Percentiles rank a stretch among this genome's conserved stretches.
Evolutionary conservation across 2,888 invertebrate genomes (phyloP).

Genomic region (Sphinx pinastri): DNA sequence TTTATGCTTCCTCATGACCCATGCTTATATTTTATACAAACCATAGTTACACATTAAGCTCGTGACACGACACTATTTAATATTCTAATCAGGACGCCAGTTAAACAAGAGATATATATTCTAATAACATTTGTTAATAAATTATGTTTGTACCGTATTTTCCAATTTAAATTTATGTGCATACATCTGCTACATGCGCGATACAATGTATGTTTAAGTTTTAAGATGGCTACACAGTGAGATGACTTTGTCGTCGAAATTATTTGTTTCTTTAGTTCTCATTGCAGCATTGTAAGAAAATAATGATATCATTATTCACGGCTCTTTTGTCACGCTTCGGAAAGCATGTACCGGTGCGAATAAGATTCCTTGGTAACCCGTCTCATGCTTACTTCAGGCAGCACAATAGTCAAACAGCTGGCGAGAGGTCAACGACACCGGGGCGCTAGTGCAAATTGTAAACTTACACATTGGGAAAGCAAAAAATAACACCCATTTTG

Average conservation of each 20-base stretch:
- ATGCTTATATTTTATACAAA: constrained; percentile 58
- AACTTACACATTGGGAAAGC: constrained; percentile 71
- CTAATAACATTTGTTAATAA: constrained; percentile 49
- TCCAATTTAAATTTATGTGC: constrained; percentile 2
- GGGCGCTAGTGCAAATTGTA: constrained; percentile 78
- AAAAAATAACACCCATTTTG: constrained; percentile 72
- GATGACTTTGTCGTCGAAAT: constrained; percentile 37
- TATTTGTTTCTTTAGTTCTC: constrained; percentile 55
- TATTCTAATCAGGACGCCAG: constrained; percentile 58
- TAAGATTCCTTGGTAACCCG: constrained; percentile 72
- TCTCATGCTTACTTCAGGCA: constrained; percentile 67
- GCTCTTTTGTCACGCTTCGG: constrained; percentile 74
- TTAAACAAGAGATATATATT: constrained; percentile 59
- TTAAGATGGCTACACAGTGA: constrained; percentile 14
- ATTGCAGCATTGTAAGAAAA: constrained; percentile 71
- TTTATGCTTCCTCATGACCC: constrained; percentile 82
- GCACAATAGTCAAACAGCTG: constrained; percentile 80
- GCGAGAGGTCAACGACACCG: constrained; percentile 75
- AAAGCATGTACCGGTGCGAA: constrained; percentile 68
- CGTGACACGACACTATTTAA: constrained; percentile 58
- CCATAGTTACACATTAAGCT: constrained; percentile 53
- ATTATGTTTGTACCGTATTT: constrained; percentile 39
- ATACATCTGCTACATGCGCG: neutral
- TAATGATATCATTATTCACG: constrained; percentile 79
- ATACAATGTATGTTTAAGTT: neutral